Evolutionary conservation across 2,888 invertebrate genomes (phyloP), one percentile per base, ranked within the genome.

Genomic region (Rhagonycha lutea): DNA sequence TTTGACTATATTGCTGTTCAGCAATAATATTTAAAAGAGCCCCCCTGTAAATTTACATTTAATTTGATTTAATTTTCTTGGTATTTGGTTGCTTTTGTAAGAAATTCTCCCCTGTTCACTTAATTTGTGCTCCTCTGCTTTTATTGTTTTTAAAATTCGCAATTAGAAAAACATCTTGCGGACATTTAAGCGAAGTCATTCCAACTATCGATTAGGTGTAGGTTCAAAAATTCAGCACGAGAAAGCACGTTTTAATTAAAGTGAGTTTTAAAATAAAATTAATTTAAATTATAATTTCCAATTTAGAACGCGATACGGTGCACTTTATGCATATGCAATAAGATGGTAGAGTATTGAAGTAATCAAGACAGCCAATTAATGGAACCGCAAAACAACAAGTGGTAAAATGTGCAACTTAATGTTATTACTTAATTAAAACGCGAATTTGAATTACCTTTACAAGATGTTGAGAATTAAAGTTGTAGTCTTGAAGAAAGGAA

Each of bases 391-490:
- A 81, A 83, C 83, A 84, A 85, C 84, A 83, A 83, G 85, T 81
- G 83, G 82, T 78, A 60, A 70, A 75, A 79, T 79, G 81, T 79
- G 80, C 81, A 80, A 79, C 80, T 81, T 84, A 84, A 84, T 81
- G 84, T 84, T 85, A 85, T 86, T 84, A 85, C 81, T 86, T 86
- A 86, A 86, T 86, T 86, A 86, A 86, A 86, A 85, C 84, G 82
- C 83, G 84, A 85, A 85, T 85, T 83, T 81, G 82, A 84, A 85
- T 84, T 85, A 86, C 86, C 86, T 86, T 86, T 84, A 84, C 84
- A 83, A 83, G 81, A 84, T 80, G 82, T 79, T 80, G 76, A 72
- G 71, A 70, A 74, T 71, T 73, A 75, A 79, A 79, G 63, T 12
- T 72, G 69, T 18, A 61, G 73, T 68, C 74, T 72, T 72, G 32